Evolutionary conservation across 2,113 vertebrate genomes (phyloP).

Genomic region (Girardinichthys multiradiatus): DNA sequence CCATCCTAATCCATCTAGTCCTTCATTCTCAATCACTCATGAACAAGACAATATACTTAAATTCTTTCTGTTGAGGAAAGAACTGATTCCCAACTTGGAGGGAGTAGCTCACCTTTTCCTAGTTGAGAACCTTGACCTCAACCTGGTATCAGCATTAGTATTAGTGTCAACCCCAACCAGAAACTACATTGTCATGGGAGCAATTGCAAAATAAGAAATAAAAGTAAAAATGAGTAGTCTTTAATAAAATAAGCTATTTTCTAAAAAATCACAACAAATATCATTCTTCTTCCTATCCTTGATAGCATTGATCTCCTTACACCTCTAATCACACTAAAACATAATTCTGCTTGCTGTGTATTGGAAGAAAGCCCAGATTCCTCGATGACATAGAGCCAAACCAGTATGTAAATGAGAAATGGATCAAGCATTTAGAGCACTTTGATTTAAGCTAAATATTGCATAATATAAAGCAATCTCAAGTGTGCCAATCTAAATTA

Average conservation of each 20-base stretch:
- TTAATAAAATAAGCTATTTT: conserved; percentile 29
- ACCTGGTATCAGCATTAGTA: no score
- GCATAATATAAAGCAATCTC: conserved; percentile 23
- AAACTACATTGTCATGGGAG: no score
- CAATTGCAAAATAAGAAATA: not conserved
- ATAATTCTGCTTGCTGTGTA: conserved; percentile 50
- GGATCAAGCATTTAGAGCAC: conserved; percentile 43
- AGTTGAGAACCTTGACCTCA: no score
- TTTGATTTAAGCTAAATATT: conserved; percentile 52
- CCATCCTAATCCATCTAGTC: no score
- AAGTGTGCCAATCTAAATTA: conserved; percentile 16
- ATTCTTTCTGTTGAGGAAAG: no score
- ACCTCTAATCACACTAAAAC: conserved; percentile 58
- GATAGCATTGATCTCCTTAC: conserved; percentile 57
- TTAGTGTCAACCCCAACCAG: no score
- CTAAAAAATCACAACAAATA: conserved; percentile 40
- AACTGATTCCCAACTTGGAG: no score
- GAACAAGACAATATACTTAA: no score
- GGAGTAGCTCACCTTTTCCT: no score
- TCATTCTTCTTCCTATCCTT: conserved; percentile 38
- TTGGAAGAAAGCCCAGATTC: conserved; percentile 61
- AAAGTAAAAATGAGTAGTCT: not conserved
- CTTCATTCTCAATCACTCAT: no score
- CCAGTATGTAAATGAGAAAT: conserved; percentile 61
- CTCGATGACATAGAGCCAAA: conserved; percentile 60